Evolutionary conservation across 2,113 vertebrate genomes (phyloP), one percentile per base, ranked within the genome.

Genomic region (Actenoides hombroni): DNA sequence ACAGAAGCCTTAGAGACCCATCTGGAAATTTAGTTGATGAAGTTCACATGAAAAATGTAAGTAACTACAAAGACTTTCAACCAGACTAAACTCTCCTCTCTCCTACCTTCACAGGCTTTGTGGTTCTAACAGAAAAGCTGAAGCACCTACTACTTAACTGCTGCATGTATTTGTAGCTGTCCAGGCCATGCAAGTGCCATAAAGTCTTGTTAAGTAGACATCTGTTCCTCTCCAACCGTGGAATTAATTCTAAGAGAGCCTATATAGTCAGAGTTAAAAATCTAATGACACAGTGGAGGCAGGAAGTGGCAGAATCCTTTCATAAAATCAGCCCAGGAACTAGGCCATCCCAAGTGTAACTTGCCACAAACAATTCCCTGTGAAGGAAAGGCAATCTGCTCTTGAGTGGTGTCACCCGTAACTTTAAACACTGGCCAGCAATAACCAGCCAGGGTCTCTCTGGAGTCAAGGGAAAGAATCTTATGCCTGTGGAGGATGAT

Each of bases 1-100:
- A 76, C 31, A 69, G 33, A 75, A 71, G 20, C n/a, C 15, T 60
- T 59, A 28, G 61, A 74, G 18, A 65, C 12, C 13, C 49, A 73
- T 25, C 25, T 61, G 35, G 16, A 83, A 85, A 79, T 3, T 68
- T 0, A 0, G 4, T 79, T 19, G 5, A 60, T 0, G 1, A 61
- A 37, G 18, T 49, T 83, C 64, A 77, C n/a, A 86, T 56, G 21
- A 80, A n/a, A 77, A 56, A 46, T 19, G 2, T n/a, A 70, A 54
- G 15, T 29, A 77, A 61, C 31, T 44, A 59, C 8, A 40, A 54
- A 87, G 42, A 78, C 13, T 75, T 77, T 17, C 14, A 24, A n/a
- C 23, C 40, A 35, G 35, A 60, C 11, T 68, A 51, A 82, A 48
- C 26, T 39, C 7, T 82, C 6, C 42, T 63, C 20, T 77, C 63